Base-by-base conservation (phyloP, 1,140 invertebrate genomes). In the Cepaea nemoralis region DNA sequence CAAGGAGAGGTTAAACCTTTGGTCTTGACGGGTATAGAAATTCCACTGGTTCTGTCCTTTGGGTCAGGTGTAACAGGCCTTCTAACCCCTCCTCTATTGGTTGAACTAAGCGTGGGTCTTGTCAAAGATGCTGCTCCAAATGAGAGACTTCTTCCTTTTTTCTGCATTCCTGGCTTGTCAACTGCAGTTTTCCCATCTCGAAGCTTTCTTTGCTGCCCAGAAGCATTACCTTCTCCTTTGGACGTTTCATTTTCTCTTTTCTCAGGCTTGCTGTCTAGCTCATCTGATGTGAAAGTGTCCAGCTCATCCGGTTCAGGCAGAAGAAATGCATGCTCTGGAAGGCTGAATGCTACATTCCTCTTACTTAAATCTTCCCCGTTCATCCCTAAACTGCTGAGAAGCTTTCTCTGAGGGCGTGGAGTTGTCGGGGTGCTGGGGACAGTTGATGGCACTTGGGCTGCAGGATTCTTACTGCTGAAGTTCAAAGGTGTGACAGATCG, bases 361-460 rank as follows among this genome's bases (percentile, higher is more conserved):
- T 69, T 67, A n/a, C 22, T 37, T 16, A 39, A 39, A n/a, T 73
- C 45, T 1, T 80, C 78, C 10, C 19, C 69, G 39, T 79, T 63
- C 27, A 37, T n/a, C 19, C 31, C 31, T 0, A 24, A 16, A 31
- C 37, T 45, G 39, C 24, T 67, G n/a, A 73, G 27, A 6, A 63
- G 14, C 39, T 42, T 70, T 50, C 78, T 45, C 0, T 27, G n/a
- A 16, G 24, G 67, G 2, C 78, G 78, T 33, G 78, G 69, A 0
- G 69, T 70, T 6, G 66, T 73, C 1, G 78, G 78, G 0, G 78
- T 80, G 78, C 48, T 80, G 31, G 78, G 78, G 8, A 80, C 78
- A 48, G 78, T 80, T 3, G 33, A 42, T 35, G 78, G 39, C 10
- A 39, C 42, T 19, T 24, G 0, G 12, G 55, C 1, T 22, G 39